These are phyloP conservation scores for Lophius americanus DNA, from an alignment of 2,797 vertebrate species.

Conservation along the genomic window DNA sequence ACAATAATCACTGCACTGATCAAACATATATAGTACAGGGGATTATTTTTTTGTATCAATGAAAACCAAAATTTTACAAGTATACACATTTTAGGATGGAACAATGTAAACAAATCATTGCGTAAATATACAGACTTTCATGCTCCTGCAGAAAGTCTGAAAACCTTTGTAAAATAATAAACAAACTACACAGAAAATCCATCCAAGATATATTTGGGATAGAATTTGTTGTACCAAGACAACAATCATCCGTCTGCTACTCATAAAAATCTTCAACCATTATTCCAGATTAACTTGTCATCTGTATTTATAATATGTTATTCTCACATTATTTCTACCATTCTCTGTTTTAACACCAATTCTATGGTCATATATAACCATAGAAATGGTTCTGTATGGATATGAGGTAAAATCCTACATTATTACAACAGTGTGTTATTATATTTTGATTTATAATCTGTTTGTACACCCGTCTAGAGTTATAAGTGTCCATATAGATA, in stretches of 20 bases:
- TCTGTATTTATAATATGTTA: not conserved
- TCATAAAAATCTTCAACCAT: not conserved
- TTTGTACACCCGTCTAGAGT: not conserved
- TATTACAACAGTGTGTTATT: not conserved
- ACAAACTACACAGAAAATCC: too few species aligned
- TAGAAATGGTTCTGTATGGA: not conserved
- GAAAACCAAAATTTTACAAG: not conserved
- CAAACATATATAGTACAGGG: not conserved
- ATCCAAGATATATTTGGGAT: not conserved
- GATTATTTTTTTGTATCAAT: not conserved
- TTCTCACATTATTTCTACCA: not conserved
- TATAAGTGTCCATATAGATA: not conserved
- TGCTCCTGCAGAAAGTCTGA: too few species aligned
- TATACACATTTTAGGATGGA: too few species aligned
- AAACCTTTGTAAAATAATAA: too few species aligned
- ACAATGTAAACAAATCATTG: too few species aligned
- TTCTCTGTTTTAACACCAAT: not conserved
- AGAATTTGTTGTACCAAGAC: not conserved
- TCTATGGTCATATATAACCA: too few species aligned
- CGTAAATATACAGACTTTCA: too few species aligned
- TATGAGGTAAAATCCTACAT: not conserved
- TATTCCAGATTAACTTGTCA: not conserved
- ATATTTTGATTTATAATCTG: not conserved
- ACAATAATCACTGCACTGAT: not conserved
- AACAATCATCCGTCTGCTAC: not conserved